These are phyloP conservation scores for Morelia viridis DNA, from an alignment of 2,797 vertebrate species.

Conservation along the genomic window DNA sequence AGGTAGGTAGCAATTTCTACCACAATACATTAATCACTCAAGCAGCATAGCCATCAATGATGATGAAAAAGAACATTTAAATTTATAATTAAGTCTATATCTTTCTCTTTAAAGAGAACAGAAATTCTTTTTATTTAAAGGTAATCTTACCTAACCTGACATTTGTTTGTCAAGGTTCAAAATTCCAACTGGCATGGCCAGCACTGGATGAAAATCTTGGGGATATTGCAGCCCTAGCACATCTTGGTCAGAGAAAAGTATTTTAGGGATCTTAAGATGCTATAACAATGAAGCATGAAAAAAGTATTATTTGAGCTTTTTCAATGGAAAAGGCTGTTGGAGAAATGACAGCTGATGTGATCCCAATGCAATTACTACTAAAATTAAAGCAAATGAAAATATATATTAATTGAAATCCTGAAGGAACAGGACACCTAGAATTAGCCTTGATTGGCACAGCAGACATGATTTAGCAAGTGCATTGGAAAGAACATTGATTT, in stretches of 20 bases:
- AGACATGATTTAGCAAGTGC: constrained; percentile 1
- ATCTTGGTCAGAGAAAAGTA: not conserved
- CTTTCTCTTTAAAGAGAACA: not conserved
- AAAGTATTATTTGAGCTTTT: not conserved
- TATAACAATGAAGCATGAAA: not conserved
- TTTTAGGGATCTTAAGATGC: not conserved
- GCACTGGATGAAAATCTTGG: not conserved
- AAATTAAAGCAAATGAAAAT: constrained; percentile 20
- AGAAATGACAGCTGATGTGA: not conserved
- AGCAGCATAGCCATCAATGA: not conserved
- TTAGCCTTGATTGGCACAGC: not conserved
- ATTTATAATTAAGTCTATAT: not conserved
- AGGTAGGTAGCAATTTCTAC: not conserved
- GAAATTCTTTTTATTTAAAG: not conserved
- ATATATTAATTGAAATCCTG: not conserved
- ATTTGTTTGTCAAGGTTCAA: not conserved
- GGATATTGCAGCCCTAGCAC: not conserved
- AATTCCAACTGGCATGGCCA: not conserved
- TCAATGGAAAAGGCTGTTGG: not conserved
- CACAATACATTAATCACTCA: not conserved
- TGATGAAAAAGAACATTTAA: not conserved
- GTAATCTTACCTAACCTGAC: not conserved
- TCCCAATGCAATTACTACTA: constrained; percentile 19
- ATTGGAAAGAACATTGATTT: constrained; percentile 26
- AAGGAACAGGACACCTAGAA: constrained; percentile 16